Evolutionary conservation across 2,113 vertebrate genomes (phyloP).

Genomic region (Hippocampus zosterae): DNA sequence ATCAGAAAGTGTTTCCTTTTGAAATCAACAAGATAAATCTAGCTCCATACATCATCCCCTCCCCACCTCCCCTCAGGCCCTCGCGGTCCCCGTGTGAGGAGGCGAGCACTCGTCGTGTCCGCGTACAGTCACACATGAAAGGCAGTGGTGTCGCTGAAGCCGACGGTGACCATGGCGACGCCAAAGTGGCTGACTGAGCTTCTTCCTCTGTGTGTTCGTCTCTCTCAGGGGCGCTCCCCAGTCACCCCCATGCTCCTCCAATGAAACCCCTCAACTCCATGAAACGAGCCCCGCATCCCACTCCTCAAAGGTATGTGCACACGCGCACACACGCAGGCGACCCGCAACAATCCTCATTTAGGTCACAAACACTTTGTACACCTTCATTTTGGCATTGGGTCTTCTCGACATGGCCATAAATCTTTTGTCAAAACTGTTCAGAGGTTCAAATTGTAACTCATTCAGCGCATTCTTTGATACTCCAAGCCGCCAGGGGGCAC

Average conservation of each 20-base stretch:
- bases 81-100: constrained; percentile 10
- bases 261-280: constrained; percentile 92
- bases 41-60: constrained; percentile 42
- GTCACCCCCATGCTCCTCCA: constrained; percentile 42
- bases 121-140: constrained; percentile 7
- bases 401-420: not conserved
- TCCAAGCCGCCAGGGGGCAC: not conserved
- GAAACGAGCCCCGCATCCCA: constrained; percentile 83
- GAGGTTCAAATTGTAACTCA: not conserved
- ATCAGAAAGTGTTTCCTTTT: constrained; percentile 52
- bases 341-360: not conserved
- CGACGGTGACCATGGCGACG: not conserved
- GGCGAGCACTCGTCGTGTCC: constrained; percentile 5
- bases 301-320: constrained; percentile 78
- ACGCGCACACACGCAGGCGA: not conserved
- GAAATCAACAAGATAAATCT: constrained; percentile 73
- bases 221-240: not conserved
- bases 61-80: constrained; percentile 5
- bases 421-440: not conserved
- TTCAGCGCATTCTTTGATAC: not conserved
- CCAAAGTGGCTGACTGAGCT: not conserved
- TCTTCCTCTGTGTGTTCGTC: not conserved
- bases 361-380: not conserved
- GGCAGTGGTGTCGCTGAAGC: not conserved
- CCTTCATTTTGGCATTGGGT: not conserved